Evolutionary conservation across 1,140 invertebrate genomes (phyloP), one percentile per base, ranked within the genome.

Genomic region (Drosophila trapezifrons): DNA sequence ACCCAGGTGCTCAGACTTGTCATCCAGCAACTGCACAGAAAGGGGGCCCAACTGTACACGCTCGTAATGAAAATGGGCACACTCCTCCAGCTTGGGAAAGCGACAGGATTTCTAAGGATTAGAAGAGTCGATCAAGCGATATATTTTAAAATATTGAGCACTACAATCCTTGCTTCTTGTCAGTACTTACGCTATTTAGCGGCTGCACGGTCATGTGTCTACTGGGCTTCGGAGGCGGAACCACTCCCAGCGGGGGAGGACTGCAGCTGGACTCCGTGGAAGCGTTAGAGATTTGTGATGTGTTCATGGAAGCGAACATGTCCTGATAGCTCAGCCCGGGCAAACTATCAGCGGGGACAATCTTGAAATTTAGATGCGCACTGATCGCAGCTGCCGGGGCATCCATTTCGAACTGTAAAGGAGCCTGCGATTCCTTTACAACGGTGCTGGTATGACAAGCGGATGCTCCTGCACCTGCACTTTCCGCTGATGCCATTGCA

Each of bases 1-100:
- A 52, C 80, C 87, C 47, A 92, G 35, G 20, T 91, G 76, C 59
- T 92, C 91, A 4, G 91, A 90, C 64, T 92, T 92, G 17, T 92
- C 89, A 17, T 92, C 91, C n/a, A 91, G 46, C 47, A 92, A 65
- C 76, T 92, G 92, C 91, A 97, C 96, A 90, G 95, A 94, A 8
- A 98, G 92, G 0, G 94, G 94, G 13, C 95, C 95, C 71, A 99
- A 93, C 78, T 98, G 96, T 2, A 99, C 97, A 76, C 96, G 94
- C 83, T 99, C 98, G 92, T 99, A 99, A 92, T 99, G 98, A 93
- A 99, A 99, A 92, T 99, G 98, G n/a, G 98, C 98, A 93, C 98
- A 99, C 92, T 99, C 98, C 92, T 99, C 97, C 65, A 99, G 93
- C 91, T 98, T 98, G 8, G 98, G 98, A 93, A 99, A 99, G 8